Evolutionary conservation across 2,888 invertebrate genomes (phyloP), one percentile per base, ranked within the genome.

Genomic region (Trileptium ribeirensis): DNA sequence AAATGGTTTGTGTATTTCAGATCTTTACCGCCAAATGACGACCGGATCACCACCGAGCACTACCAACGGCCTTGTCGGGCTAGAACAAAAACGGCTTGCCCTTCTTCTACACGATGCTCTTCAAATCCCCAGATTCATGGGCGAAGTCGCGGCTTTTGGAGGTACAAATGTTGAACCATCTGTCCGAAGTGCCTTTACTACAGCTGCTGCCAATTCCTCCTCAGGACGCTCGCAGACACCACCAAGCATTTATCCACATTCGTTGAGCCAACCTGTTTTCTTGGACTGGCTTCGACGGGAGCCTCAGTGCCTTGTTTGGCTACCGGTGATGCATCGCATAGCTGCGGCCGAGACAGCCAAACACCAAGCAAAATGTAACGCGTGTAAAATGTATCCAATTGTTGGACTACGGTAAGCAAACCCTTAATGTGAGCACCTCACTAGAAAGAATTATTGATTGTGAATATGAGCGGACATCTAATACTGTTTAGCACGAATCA

Each of bases 121-220:
- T 87, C 96, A 91, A 89, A 90, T 96, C 81, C 99, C 99, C 1
- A 92, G 97, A 80, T 96, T 97, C 89, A 91, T 99, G 79, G 99
- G 98, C 0, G 99, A 99, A 90, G 96, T 97, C 67, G 98, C 98
- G 2, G 96, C 98, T 0, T 99, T 99, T 89, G 99, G 99, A n/a
- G 99, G 98, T 36, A 96, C 96, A 80, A 99, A 99, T 90, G 97
- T 99, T 86, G 98, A 98, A 89, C 98, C 99, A 0, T 97, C 97
- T 77, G 98, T 99, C 74, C 92, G 97, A 80, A 97, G 96, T 88
- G 99, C 99, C 90, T 94, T 99, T 89, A 95, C 31, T 51, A 15
- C 24, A 51, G 51, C 51, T 51, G 51, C 8, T 15, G 24, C 8
- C 51, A n/a, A n/a, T n/a, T n/a, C n/a, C n/a, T n/a, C n/a, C n/a